Conservation (phyloP, 2,888 invertebrate species). For the Limnephilus lunatus region DNA sequence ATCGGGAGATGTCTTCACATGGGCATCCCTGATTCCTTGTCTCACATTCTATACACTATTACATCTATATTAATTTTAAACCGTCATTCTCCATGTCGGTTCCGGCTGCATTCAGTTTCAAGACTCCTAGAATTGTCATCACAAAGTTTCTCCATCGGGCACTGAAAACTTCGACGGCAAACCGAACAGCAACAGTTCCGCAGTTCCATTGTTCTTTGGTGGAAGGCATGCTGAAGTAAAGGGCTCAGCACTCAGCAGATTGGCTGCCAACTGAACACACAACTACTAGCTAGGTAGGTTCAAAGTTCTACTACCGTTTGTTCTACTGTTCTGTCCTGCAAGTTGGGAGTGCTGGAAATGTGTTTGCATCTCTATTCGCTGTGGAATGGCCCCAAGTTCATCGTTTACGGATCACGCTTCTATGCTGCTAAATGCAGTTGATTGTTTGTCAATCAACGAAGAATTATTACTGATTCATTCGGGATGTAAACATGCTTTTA, state of each 20-base stretch:
- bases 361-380: neutral
- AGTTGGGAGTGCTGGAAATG: neutral
- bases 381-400: neutral
- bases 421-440: neutral
- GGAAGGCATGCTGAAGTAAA: neutral
- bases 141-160: conserved; percentile 17
- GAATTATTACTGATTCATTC: neutral
- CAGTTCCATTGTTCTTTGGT: conserved; percentile 6
- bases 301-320: neutral
- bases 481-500: neutral
- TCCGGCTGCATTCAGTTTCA: neutral
- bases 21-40: no score
- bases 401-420: neutral
- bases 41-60: no score
- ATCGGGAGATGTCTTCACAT: neutral
- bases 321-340: neutral
- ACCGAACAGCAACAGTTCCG: neutral
- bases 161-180: conserved; percentile 12
- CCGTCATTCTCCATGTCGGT: neutral
- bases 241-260: conserved; percentile 13
- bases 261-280: conserved; percentile 16
- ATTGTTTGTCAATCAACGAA: neutral
- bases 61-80: neutral
- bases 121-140: neutral
- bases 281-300: neutral